A percentile compares a stretch with the other conserved stretches of the same genome.
These are phyloP conservation scores for Corythaeola cristata DNA, from an alignment of 2,113 vertebrate species.

Conservation along the genomic window DNA sequence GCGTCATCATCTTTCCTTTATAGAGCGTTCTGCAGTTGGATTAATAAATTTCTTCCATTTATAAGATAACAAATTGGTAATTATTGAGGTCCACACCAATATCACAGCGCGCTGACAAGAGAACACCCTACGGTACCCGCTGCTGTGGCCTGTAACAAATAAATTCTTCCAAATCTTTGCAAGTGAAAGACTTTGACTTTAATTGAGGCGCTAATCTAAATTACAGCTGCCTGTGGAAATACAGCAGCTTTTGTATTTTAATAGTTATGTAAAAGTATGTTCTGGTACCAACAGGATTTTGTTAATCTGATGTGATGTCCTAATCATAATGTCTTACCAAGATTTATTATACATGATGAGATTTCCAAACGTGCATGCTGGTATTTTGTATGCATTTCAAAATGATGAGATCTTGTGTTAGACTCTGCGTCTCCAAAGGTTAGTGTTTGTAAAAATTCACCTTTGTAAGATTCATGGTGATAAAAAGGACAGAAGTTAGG, in stretches of 20 bases:
- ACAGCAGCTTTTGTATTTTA: background rate
- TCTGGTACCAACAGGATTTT: background rate
- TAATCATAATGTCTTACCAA: accelerated
- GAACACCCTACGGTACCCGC: background rate
- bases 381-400: background rate
- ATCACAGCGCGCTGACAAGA: background rate
- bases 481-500: background rate
- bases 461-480: background rate
- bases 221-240: background rate
- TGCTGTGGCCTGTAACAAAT: background rate
- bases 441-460: background rate
- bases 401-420: too few relatives aligned
- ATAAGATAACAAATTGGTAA: background rate
- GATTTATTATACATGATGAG: too few relatives aligned
- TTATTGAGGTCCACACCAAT: background rate
- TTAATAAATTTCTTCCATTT: background rate
- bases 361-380: background rate
- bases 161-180: background rate
- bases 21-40: background rate
- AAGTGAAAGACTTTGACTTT: background rate
- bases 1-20: background rate
- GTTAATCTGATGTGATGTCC: background rate
- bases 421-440: background rate
- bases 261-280: background rate
- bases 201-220: background rate